These are phyloP conservation scores for Zhengitettix transpicula DNA, from an alignment of 2,888 invertebrate species.

Conservation along the genomic window DNA sequence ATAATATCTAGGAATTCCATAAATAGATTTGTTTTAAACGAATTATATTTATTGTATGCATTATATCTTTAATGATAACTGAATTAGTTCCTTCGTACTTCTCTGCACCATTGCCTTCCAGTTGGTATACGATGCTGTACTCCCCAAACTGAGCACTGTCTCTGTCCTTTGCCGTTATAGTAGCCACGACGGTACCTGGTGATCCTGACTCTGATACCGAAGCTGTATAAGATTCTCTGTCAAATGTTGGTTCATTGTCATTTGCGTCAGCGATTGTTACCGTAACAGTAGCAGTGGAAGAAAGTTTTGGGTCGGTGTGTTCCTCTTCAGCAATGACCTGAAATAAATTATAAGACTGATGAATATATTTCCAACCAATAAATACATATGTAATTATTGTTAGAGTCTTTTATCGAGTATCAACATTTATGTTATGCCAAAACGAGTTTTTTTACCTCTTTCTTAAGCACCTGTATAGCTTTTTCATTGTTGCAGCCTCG, in stretches of 20 bases:
- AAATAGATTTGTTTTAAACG: no score
- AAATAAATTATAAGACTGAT: background rate
- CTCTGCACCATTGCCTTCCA: constrained; percentile 69
- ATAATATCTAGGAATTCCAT: no score
- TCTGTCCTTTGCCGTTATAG: constrained; percentile 64
- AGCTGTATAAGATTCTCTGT: constrained; percentile 55
- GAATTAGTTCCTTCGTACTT: no score
- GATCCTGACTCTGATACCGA: constrained; percentile 52
- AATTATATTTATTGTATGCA: no score
- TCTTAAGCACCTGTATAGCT: no score
- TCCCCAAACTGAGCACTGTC: constrained; percentile 72
- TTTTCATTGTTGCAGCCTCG: no score
- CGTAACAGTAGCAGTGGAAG: constrained; percentile 71
- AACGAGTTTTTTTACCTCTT: no score
- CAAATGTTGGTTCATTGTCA: constrained; percentile 71
- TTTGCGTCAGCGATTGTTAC: constrained; percentile 66
- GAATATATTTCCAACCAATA: background rate
- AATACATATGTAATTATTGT: no score
- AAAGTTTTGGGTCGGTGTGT: constrained; percentile 18
- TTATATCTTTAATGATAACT: background rate
- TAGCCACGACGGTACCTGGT: constrained; percentile 50
- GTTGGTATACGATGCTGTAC: constrained; percentile 65
- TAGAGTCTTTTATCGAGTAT: no score
- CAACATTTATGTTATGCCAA: no score
- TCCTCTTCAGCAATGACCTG: constrained; percentile 8